phyloP scores from a whole-genome alignment of 2,888 invertebrate genomes.

The Trissolcus brochymenae region DNA sequence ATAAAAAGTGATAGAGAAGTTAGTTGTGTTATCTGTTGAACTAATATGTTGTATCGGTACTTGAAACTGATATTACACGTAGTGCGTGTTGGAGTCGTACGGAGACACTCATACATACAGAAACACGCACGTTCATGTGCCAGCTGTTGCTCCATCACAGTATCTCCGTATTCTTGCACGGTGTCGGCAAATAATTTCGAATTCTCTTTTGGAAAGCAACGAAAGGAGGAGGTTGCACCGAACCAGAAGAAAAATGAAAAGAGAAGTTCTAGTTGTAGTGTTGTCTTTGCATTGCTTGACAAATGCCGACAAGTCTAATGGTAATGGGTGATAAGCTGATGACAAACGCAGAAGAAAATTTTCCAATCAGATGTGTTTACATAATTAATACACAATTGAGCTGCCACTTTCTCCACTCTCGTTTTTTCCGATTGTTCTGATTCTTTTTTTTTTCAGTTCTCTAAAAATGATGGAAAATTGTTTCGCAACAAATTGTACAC shows the following conservation, averaged over 20 bases:
- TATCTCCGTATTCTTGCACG: conserved; percentile 19
- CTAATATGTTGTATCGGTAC: conserved; percentile 5
- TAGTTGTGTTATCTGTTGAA: background rate
- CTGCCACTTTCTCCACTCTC: background rate
- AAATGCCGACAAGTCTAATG: conserved; percentile 4
- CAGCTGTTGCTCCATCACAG: conserved; percentile 46
- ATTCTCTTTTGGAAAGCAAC: background rate
- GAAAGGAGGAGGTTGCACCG: background rate
- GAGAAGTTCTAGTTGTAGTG: background rate
- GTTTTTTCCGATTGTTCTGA: background rate
- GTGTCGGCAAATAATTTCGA: conserved; percentile 10
- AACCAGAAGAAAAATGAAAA: background rate
- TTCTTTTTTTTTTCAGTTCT: background rate
- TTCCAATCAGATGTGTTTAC: background rate
- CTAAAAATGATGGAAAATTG: too few relatives aligned
- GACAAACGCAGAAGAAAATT: conserved; percentile 9
- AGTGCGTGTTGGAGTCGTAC: background rate
- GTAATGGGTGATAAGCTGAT: conserved; percentile 19
- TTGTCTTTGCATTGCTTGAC: conserved; percentile 2
- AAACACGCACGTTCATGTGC: conserved; percentile 26
- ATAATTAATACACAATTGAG: conserved; percentile 5
- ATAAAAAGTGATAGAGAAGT: background rate
- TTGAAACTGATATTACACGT: background rate
- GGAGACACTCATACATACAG: background rate
- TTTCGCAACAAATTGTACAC: too few relatives aligned